Evolutionary conservation across 2,888 invertebrate genomes (phyloP).

Genomic region (Clistopyga incitator): DNA sequence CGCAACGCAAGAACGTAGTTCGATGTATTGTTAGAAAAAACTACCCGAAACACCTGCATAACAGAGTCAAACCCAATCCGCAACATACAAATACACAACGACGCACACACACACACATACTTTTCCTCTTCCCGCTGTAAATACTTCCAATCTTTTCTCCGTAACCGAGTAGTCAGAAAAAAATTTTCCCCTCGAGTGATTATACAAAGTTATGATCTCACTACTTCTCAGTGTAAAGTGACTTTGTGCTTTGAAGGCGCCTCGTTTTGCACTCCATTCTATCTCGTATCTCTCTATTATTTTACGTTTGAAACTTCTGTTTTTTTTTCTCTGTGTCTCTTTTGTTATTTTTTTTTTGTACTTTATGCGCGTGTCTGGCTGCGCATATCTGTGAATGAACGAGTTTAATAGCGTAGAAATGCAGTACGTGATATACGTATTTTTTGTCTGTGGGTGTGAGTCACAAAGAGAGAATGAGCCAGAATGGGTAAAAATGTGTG

Average conservation of each 20-base stretch:
- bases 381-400: constrained; percentile 53
- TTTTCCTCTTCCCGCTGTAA: constrained; percentile 30
- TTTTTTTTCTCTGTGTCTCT: constrained; percentile 12
- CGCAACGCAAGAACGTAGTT: constrained; percentile 55
- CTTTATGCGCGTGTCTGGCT: constrained; percentile 52
- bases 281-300: constrained; percentile 49
- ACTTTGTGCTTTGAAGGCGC: constrained; percentile 54
- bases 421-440: constrained; percentile 30
- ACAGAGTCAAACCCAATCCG: constrained; percentile 16
- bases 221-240: constrained; percentile 47
- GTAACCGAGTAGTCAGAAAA: constrained; percentile 39
- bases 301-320: constrained; percentile 30
- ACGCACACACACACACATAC: constrained; percentile 8
- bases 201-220: constrained; percentile 27
- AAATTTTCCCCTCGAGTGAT: constrained; percentile 3
- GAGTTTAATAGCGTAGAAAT: constrained; percentile 47
- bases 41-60: background rate
- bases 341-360: constrained; percentile 19
- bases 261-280: constrained; percentile 55
- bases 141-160: constrained; percentile 49
- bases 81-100: constrained; percentile 30
- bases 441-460: constrained; percentile 23
- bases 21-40: constrained; percentile 53
- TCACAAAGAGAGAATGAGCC: constrained; percentile 22
- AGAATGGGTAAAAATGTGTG: constrained; percentile 10